Evolutionary conservation across 2,888 invertebrate species (phyloP), one percentile per base, ranked within the genome.

Genomic region (Leucoma salicis): DNA sequence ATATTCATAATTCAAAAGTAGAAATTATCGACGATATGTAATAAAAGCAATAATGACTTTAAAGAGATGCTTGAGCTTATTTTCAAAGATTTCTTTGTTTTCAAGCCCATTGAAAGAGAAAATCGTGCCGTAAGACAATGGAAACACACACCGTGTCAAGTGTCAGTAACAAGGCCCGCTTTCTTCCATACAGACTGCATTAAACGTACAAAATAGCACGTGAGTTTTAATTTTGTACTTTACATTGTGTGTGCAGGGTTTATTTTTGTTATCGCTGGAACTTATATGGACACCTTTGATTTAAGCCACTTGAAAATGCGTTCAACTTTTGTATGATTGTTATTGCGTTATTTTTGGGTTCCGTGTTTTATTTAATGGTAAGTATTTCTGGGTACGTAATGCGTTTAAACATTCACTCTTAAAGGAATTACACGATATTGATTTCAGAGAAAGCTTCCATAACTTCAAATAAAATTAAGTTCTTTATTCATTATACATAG

Each of bases 141-240:
- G 63, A 74, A 57, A 70, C 71, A 29, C 48, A 42, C 67, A 46
- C 54, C 60, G 79, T 83, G 72, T 86, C 86, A 77, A 86, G 85
- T 87, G 69, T 84, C 85, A 80, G 74, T 63, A 78, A 86, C 84
- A 86, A 83, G 74, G 74, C 71, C 46, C 64, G 78, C 85, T 79
- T 82, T 86, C 83, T 82, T 85, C 73, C 42, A 46, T 55, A 79
- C 74, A 81, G 74, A 68, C 70, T 59, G 69, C 76, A 68, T 74
- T 81, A 74, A 47, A 39, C 31, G 36, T 35, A 43, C 42, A 11
- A 42, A 24, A 63, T 39, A 36, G 12, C n/a, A 29, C n/a, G 27
- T 11, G n/a, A 14, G 1, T 12, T 11, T 2, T 3, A 2, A 45
- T 45, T 40, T 41, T 40, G 14, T 45, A 56, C 66, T 50, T 13